These are phyloP conservation scores for Harpagoxenus sublaevis DNA, from an alignment of 2,888 invertebrate species.

Conservation along the genomic window DNA sequence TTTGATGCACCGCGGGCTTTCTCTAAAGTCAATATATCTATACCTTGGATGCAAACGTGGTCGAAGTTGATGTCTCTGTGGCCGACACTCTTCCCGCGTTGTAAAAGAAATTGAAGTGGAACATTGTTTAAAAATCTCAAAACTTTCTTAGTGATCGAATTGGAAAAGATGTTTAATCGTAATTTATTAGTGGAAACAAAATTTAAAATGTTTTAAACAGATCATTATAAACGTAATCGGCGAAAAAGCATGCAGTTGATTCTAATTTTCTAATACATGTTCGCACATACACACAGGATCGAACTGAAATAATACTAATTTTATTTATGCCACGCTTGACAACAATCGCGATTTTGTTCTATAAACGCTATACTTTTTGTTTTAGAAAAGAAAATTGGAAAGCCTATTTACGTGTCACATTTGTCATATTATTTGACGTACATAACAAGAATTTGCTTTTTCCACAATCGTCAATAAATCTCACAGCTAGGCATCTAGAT, in stretches of 20 bases:
- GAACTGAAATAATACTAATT: neutral
- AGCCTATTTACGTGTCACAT: neutral
- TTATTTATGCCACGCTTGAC: neutral
- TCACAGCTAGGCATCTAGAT: slow-evolving; percentile 2
- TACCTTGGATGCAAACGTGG: neutral
- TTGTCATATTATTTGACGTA: neutral
- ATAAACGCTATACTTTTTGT: neutral
- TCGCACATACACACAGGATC: neutral
- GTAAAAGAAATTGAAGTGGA: neutral
- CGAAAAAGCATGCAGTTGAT: neutral
- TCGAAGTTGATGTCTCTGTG: neutral
- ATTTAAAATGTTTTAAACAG: neutral
- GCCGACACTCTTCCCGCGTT: neutral
- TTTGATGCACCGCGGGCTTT: neutral
- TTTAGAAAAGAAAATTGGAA: neutral
- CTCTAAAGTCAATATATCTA: neutral
- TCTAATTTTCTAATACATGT: neutral
- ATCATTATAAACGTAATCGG: neutral
- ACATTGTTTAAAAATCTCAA: slow-evolving; percentile 24
- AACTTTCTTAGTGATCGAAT: neutral
- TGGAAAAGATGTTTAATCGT: neutral
- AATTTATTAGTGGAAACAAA: neutral
- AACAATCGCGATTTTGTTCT: neutral
- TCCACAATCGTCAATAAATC: slow-evolving; percentile 7
- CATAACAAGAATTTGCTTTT: slow-evolving; percentile 16